Base-by-base conservation (phyloP, 1,140 invertebrate genomes). In the Atta texana region DNA sequence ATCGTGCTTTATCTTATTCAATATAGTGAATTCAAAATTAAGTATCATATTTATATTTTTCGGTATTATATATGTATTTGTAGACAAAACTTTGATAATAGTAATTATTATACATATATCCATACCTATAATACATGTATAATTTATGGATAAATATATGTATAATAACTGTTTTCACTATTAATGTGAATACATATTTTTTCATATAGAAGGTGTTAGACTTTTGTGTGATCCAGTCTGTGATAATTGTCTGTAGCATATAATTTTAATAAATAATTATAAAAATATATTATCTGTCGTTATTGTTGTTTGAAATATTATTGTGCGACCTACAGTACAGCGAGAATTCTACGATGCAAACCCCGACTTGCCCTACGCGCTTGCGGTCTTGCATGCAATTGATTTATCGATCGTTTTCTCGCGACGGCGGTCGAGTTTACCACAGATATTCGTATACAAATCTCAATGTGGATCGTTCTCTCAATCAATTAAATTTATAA, bases 321-420 rank as follows among this genome's bases (percentile, higher is more conserved):
- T 51, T 64, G 34, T 39, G 69, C 74, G 76, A 85, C 82, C 44
- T 77, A 59, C 74, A 39, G 6, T 63, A 61, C 31, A 64, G 8
- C 10, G 72, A 82, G 68, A 59, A 69, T 89, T 75, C 87, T 57
- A 39, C 53, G 44, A 76, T 10, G 49, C 66, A 72, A 84, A 64
- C 24, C 53, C 31, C 44, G 31, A 71, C 31, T 69, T 89, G 71
- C 71, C 53, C 53, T 24, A 61, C 53, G 89, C 88, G 90, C 84
- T 90, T 91, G 89, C 84, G 87, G 63, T 49, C 59, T 91, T 68
- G 87, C 59, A 34, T 59, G 82, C 64, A 85, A 91, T 91, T 89
- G 90, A 91, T 91, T 90, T 91, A 91, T 91, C 87, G 89, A 91
- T 91, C 87, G 82, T 91, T 90, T 34, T 86, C 75, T 76, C 77